Base-by-base conservation (phyloP, 64 coral and sea anemone species). In the Actinia equina region DNA sequence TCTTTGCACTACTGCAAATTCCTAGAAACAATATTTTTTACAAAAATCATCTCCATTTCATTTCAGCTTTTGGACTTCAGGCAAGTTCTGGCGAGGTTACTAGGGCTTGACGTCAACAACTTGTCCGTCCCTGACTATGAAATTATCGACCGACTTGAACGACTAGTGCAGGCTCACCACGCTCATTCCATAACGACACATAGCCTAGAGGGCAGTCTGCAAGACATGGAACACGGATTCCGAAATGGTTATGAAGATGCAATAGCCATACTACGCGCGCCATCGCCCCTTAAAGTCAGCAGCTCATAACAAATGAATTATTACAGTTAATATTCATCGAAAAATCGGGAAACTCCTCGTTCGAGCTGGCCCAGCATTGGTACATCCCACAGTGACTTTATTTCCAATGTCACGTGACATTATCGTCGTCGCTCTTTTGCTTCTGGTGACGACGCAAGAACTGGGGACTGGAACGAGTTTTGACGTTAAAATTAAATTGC, bases 101-200 rank as follows among this genome's bases (percentile, higher is more conserved):
- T 99, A 30, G 97, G 97, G 19, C 85, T 99, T 23, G 93, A 95
- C 67, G 86, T 99, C 27, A 89, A 99, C 88, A 93, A 71, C 22
- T 88, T 99, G 11, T 95, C 97, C 19, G 97, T 99, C 49, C 97
- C 97, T 88, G 97, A 99, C 88, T 99, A 95, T 56, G 97, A 99
- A 53, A 99, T 99, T 43, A 99, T 99, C 79, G 95, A 93, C 25
- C 97, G 97, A 64, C 79, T 99, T 43, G 97, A 99, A 49, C 85
- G 97, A 55, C 86, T 99, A 0, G 97, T 99, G 16, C 97, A 99
- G 52, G 97, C 97, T 1, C 97, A 99, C 62, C 97, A 99, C 77
- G 93, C 97, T 42, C 97, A 99, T 64, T 86, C 97, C 6, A 93
- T 99, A 85, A 99, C 97, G n/a, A 91, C 97, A 25, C 93, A 99